A percentile compares a stretch with the other conserved stretches of the same genome.
Conservation (phyloP, 2,888 invertebrate genomes). For the Alcis repandata region DNA sequence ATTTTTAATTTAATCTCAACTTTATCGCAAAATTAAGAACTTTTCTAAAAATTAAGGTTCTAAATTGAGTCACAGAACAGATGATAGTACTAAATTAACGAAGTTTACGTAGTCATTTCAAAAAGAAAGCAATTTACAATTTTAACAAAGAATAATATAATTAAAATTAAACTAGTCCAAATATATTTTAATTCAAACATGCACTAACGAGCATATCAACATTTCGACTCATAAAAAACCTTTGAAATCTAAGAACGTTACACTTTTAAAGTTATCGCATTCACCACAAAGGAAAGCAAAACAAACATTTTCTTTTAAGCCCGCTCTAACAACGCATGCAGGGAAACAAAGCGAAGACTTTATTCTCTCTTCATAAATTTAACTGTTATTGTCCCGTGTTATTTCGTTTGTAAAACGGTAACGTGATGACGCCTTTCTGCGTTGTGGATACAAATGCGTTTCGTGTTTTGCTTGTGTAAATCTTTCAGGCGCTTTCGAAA, state of each 20-base stretch:
- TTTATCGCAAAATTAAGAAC: slow-evolving; percentile 7
- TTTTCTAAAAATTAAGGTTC: neutral
- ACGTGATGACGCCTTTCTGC: slow-evolving; percentile 47
- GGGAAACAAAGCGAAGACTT: slow-evolving; percentile 43
- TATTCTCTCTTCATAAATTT: slow-evolving; percentile 37
- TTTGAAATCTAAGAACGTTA: neutral
- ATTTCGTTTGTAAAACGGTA: slow-evolving; percentile 16
- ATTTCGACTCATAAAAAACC: neutral
- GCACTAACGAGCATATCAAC: neutral
- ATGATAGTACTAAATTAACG: neutral
- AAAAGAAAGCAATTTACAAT: neutral
- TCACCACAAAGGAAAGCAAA: slow-evolving; percentile 52
- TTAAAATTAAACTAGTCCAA: too few relatives aligned
- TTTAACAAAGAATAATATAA: too few relatives aligned
- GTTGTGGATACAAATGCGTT: slow-evolving; percentile 40
- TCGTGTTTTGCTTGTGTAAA: slow-evolving; percentile 46
- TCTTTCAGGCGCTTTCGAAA: slow-evolving; percentile 6
- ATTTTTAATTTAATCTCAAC: slow-evolving; percentile 9
- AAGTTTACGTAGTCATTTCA: neutral
- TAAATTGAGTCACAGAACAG: slow-evolving; percentile 1
- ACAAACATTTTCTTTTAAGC: slow-evolving; percentile 53
- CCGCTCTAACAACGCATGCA: slow-evolving; percentile 51
- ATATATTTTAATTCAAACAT: neutral
- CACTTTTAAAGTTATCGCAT: slow-evolving; percentile 8
- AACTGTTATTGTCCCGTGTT: slow-evolving; percentile 27